Percentiles rank a stretch among this genome's conserved stretches.
Conservation (phyloP, 2,888 invertebrate species). For the Stenchaetothrips biformis region DNA sequence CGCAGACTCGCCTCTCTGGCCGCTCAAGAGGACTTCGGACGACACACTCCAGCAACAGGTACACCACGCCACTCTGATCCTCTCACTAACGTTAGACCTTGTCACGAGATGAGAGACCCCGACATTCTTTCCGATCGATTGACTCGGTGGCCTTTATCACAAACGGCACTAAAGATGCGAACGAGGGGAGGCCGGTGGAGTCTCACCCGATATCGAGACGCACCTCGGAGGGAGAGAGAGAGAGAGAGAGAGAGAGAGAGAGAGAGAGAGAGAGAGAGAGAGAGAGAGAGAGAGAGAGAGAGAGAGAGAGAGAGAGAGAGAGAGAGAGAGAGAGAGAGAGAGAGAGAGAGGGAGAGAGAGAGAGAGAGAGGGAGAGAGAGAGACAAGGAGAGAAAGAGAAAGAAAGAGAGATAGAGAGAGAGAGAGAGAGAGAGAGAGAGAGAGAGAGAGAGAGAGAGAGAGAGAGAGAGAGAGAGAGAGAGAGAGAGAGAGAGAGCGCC, state of each 20-base stretch:
- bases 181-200: neutral
- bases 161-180: neutral
- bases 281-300: neutral
- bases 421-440: neutral
- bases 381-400: too few species aligned
- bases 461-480: neutral
- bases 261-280: neutral
- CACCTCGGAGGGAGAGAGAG: neutral
- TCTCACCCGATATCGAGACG: too few species aligned
- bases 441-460: neutral
- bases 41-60: neutral
- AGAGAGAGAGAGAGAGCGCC: neutral
- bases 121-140: too few species aligned
- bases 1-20: neutral
- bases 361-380: too few species aligned
- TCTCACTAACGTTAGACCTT: too few species aligned
- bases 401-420: neutral
- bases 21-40: neutral
- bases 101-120: too few species aligned
- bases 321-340: neutral
- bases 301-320: neutral
- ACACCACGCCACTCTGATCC: too few species aligned
- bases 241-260: neutral
- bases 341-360: conserved; percentile 7
- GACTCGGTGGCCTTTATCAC: neutral